Conservation (phyloP, 2,888 invertebrate genomes). For the Nudaria mundana region DNA sequence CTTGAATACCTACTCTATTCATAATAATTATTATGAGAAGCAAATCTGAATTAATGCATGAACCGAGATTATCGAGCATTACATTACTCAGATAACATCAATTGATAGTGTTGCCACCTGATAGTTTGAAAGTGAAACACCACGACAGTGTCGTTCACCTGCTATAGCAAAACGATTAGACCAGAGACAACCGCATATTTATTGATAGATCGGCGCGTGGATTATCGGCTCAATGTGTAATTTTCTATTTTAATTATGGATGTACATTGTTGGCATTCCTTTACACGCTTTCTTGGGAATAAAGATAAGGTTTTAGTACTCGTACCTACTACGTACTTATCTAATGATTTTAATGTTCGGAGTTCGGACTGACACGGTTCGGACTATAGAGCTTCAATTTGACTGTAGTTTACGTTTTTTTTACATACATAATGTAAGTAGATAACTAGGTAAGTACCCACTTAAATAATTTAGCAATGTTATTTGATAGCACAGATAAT, state of each 20-base stretch:
- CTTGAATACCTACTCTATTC: no score
- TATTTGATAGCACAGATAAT: no score
- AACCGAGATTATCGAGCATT: constrained; percentile 29
- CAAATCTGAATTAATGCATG: constrained; percentile 17
- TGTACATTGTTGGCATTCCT: constrained; percentile 16
- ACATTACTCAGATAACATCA: constrained; percentile 23
- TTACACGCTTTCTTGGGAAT: constrained; percentile 5
- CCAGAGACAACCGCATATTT: constrained; percentile 26
- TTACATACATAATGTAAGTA: no score
- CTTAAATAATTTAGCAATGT: no score
- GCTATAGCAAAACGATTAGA: constrained; percentile 33
- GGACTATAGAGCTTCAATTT: no score
- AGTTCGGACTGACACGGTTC: no score
- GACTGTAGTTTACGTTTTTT: no score
- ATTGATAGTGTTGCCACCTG: constrained; percentile 64
- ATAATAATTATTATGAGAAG: no score
- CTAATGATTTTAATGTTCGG: no score
- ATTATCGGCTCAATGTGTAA: constrained; percentile 23
- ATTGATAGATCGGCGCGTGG: constrained; percentile 28
- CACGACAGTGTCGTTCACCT: constrained; percentile 59
- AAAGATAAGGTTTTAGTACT: background rate
- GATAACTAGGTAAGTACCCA: no score
- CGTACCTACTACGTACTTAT: no score
- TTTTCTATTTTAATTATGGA: constrained; percentile 29
- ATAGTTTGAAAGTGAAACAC: constrained; percentile 65